phyloP scores from a whole-genome alignment of 2,797 vertebrate genomes.

The Epinephelus coioides region DNA sequence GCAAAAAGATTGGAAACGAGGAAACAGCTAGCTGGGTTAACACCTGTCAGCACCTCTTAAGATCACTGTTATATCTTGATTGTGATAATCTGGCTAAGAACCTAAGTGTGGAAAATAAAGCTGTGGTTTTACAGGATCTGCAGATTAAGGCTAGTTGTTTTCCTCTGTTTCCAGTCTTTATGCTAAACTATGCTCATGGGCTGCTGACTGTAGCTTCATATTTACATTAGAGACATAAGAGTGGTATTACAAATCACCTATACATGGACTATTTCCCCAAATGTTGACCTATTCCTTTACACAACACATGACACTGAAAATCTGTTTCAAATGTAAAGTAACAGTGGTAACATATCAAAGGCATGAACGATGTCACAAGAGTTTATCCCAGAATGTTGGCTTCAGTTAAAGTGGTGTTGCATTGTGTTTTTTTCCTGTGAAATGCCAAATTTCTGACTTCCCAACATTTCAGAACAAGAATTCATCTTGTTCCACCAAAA shows the following conservation, averaged over 20 bases:
- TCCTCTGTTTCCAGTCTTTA: background rate
- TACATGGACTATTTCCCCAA: background rate
- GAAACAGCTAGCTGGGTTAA: too few species aligned
- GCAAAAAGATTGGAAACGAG: background rate
- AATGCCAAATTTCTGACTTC: slow-evolving; percentile 11
- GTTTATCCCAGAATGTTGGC: background rate
- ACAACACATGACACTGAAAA: background rate
- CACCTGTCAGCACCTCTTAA: background rate
- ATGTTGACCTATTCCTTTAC: background rate
- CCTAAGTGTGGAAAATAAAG: too few species aligned
- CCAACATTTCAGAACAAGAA: slow-evolving; percentile 9
- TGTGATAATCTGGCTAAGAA: background rate
- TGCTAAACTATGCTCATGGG: background rate
- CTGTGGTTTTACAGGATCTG: too few species aligned
- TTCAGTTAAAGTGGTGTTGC: slow-evolving; percentile 3
- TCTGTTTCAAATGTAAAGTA: background rate
- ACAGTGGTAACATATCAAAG: background rate
- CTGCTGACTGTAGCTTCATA: slow-evolving; percentile 2
- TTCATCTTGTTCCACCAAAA: slow-evolving; percentile 1
- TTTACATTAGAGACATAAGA: too few species aligned
- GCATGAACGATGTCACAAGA: slow-evolving; percentile 3
- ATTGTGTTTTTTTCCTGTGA: background rate
- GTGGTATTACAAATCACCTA: background rate
- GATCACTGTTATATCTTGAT: background rate
- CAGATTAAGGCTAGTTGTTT: background rate